Percentiles rank a stretch among this genome's conserved stretches.
Conservation (phyloP, 2,797 vertebrate species). For the Coregonus suidteri region DNA sequence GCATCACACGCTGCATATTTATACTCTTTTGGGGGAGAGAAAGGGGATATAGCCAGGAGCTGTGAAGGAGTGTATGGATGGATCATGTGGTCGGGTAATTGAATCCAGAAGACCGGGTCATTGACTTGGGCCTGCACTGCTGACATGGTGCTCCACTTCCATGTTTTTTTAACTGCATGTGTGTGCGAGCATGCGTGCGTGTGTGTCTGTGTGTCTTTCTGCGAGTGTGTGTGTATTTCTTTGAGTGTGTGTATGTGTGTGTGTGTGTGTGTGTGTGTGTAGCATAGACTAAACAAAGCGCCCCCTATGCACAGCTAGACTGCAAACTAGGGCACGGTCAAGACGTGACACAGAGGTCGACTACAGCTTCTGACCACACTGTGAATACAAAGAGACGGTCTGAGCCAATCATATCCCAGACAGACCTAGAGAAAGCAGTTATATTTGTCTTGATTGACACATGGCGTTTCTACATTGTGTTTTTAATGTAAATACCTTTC, state of each 20-base stretch:
- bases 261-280: slow-evolving; percentile 3
- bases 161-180: slow-evolving; percentile 6
- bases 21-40: slow-evolving; percentile 54
- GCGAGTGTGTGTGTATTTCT: slow-evolving; percentile 4
- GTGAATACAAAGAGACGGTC: slow-evolving; percentile 1
- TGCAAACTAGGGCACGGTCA: slow-evolving; percentile 5
- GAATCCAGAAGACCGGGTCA: slow-evolving; percentile 57
- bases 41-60: slow-evolving; percentile 39
- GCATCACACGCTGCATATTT: slow-evolving; percentile 73
- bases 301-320: slow-evolving; percentile 10
- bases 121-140: slow-evolving; percentile 43
- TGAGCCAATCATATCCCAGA: neutral
- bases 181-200: slow-evolving; percentile 1
- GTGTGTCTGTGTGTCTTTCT: slow-evolving; percentile 13
- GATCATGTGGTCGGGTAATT: slow-evolving; percentile 74
- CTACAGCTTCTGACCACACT: neutral
- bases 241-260: neutral
- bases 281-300: slow-evolving; percentile 42
- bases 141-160: slow-evolving; percentile 37
- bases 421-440: neutral
- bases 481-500: neutral
- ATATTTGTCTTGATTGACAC: neutral
- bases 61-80: slow-evolving; percentile 43
- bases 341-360: slow-evolving; percentile 23
- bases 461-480: neutral